Evolutionary conservation across 2,797 vertebrate species (phyloP).

Genomic region (Onychomys torridus): DNA sequence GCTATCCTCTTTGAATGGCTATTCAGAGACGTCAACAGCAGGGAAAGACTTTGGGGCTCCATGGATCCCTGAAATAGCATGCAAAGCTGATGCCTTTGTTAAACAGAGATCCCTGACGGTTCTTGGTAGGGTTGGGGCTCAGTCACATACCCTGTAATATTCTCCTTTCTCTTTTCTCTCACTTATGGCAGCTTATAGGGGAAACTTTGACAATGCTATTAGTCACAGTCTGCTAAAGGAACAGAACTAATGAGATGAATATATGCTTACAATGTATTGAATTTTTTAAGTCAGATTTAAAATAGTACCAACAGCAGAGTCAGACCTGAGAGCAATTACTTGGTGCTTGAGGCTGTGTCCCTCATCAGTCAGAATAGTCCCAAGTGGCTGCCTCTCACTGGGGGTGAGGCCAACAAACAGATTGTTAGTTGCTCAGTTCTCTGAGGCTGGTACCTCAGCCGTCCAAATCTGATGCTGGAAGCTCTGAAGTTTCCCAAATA

Average conservation of each 20-base stretch:
- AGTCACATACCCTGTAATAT: not conserved
- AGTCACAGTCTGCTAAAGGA: not conserved
- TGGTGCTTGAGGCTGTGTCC: not conserved
- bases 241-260: not conserved
- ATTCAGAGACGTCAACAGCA: not conserved
- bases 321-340: not conserved
- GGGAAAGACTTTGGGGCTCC: not conserved
- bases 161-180: not conserved
- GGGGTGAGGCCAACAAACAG: not conserved
- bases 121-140: not conserved
- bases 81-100: conserved; percentile 17
- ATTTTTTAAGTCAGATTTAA: not conserved
- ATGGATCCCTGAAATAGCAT: not conserved
- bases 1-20: not conserved
- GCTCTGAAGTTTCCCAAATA: not conserved
- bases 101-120: not conserved
- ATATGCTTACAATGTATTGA: not conserved
- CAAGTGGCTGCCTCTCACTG: no score
- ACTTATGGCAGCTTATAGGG: not conserved
- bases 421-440: not conserved
- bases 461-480: not conserved
- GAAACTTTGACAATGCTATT: conserved; percentile 14
- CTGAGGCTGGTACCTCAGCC: not conserved
- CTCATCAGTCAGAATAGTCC: not conserved
- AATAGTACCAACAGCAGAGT: not conserved